These are phyloP conservation scores for Tetramorium parvispinum DNA, from an alignment of 1,140 invertebrate genomes.

Conservation along the genomic window DNA sequence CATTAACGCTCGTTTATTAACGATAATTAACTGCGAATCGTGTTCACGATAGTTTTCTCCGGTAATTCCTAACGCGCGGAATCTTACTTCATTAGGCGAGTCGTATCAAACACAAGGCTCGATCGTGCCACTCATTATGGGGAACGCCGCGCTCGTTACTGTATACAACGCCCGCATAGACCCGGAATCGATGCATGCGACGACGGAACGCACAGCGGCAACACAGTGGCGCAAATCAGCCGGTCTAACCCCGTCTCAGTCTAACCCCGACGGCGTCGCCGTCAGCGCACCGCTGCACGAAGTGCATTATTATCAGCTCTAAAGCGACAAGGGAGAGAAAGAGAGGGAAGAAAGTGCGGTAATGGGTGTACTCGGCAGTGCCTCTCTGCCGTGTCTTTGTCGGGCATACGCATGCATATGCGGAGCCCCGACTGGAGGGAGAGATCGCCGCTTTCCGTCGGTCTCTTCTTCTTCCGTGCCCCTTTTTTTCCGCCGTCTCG, in stretches of 20 bases:
- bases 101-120: conserved; percentile 55
- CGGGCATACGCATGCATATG: neutral
- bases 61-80: conserved; percentile 18
- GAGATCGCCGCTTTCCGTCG: conserved; percentile 26
- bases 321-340: neutral
- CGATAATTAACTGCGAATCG: conserved; percentile 12
- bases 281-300: conserved; percentile 48
- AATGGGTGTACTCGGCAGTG: conserved; percentile 60
- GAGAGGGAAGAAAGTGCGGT: conserved; percentile 51
- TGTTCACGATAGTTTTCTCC: neutral
- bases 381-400: conserved; percentile 41
- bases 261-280: conserved; percentile 51
- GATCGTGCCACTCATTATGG: conserved; percentile 56
- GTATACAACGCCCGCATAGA: conserved; percentile 22
- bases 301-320: conserved; percentile 68
- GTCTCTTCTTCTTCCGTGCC: conserved; percentile 36
- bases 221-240: conserved; percentile 64
- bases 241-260: conserved; percentile 57
- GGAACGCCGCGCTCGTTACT: conserved; percentile 55
- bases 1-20: conserved; percentile 24
- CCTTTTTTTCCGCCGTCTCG: conserved; percentile 49
- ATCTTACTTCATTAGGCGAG: conserved; percentile 57
- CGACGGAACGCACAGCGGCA: conserved; percentile 45
- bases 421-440: neutral
- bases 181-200: conserved; percentile 64